Conservation (phyloP, 1,140 invertebrate species). For the Marisa cornuarietis region DNA sequence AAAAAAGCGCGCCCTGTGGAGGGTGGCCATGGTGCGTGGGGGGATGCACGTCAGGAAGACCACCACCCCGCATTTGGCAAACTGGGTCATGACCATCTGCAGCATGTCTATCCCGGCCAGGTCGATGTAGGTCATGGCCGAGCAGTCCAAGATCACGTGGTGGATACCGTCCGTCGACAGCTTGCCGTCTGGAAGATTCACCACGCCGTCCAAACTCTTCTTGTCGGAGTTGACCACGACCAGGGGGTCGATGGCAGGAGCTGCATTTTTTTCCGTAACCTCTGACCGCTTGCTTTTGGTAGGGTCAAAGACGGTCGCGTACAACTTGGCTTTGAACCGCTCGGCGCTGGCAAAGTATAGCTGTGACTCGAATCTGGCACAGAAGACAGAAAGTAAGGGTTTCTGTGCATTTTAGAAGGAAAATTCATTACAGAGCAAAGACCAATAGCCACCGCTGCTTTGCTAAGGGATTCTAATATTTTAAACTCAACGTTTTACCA, state of each 20-base stretch:
- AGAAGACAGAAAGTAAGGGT: too few species aligned
- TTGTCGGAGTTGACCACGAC: background rate
- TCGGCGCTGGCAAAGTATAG: constrained; percentile 63
- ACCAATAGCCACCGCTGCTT: too few species aligned
- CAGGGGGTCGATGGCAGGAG: background rate
- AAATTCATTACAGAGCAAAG: too few species aligned
- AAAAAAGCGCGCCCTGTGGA: constrained; percentile 35
- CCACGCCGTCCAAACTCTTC: background rate
- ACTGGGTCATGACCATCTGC: constrained; percentile 39
- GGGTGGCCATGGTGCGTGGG: constrained; percentile 19
- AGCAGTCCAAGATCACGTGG: constrained; percentile 56
- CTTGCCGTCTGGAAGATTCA: background rate
- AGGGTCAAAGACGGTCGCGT: constrained; percentile 29
- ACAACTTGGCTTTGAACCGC: constrained; percentile 52
- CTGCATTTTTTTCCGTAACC: background rate
- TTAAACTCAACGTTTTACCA: too few species aligned
- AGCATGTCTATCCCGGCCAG: constrained; percentile 51
- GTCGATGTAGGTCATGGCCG: constrained; percentile 57
- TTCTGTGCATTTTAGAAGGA: too few species aligned
- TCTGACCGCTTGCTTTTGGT: constrained; percentile 16
- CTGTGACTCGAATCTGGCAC: constrained; percentile 47
- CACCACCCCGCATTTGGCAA: constrained; percentile 26
- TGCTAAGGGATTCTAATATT: too few species aligned
- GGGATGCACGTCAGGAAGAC: constrained; percentile 36
- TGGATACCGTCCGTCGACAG: constrained; percentile 19